Evolutionary conservation across 35 echinoderm and acorn worm species (phyloP).

Genomic region (Amphiura filiformis): DNA sequence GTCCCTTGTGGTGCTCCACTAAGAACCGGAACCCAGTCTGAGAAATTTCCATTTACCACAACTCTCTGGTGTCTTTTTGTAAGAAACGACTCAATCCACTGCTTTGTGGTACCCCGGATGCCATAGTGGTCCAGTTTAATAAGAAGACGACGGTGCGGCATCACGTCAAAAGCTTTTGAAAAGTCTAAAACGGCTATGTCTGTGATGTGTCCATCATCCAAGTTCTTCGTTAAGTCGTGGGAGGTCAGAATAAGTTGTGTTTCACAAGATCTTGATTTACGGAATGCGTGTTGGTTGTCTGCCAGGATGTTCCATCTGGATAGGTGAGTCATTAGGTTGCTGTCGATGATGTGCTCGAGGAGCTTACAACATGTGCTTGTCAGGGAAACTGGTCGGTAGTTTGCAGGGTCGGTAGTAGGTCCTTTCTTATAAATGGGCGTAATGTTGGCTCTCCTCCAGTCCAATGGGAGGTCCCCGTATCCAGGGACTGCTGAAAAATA

Average conservation of each 20-base stretch:
- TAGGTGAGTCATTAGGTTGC: constrained; percentile 11
- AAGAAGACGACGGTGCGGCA: constrained; percentile 16
- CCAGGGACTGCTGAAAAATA: constrained; percentile 41
- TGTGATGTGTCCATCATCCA: neutral
- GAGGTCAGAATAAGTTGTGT: constrained; percentile 27
- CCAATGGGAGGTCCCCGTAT: constrained; percentile 8
- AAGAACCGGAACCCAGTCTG: constrained; percentile 34
- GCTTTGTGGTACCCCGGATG: neutral
- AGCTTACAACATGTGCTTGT: constrained; percentile 43
- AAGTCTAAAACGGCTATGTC: constrained; percentile 31
- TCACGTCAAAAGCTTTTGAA: constrained; percentile 34
- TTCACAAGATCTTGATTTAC: constrained; percentile 25
- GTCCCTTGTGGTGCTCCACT: constrained; percentile 54
- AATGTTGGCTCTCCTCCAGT: constrained; percentile 36
- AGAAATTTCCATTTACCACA: constrained; percentile 38
- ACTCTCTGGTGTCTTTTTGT: constrained; percentile 34
- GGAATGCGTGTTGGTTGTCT: constrained; percentile 26
- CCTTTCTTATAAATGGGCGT: constrained; percentile 54
- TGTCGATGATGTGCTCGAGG: constrained; percentile 31
- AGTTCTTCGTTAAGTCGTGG: constrained; percentile 18
- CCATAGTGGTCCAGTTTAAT: constrained; percentile 43
- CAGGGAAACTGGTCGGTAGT: constrained; percentile 44
- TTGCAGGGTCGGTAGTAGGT: constrained; percentile 13
- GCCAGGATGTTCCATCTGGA: constrained; percentile 11
- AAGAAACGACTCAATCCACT: constrained; percentile 38